Base-by-base conservation (phyloP, 2,888 invertebrate genomes). In the Mycalesis mineus region DNA sequence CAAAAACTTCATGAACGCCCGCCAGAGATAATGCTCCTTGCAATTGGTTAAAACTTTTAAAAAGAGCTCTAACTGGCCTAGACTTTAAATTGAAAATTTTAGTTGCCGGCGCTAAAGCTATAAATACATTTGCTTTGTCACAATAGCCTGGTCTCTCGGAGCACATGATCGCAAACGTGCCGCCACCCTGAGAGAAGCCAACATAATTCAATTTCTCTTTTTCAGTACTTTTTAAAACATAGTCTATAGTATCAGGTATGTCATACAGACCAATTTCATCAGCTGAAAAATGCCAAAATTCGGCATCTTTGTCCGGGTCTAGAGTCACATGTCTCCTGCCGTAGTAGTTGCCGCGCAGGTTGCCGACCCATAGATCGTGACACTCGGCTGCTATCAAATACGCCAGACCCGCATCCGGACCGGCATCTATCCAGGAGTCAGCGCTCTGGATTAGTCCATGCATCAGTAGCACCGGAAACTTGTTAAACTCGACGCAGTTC, bases 251-350 rank as follows among this genome's bases (percentile, higher is more conserved):
- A 0, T 95, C 93, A 1, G 97, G 96, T 1, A 97, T 68, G 74
- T 98, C 97, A 67, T 90, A 92, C 17, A 83, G 73, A 0, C 94
- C 95, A 72, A 96, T 95, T 72, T 96, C 93, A 69, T 96, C 94
- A 86, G 93, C 94, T 7, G 70, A 55, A 53, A 75, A 68, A 44
- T 72, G 68, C 91, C 91, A 92, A 62, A 91, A 94, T 51, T 77
- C 73, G 17, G 62, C 47, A 51, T 88, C 83, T 58, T 45, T 68
- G 7, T 57, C 72, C 13, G 85, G 68, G 62, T 81, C 55, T 68
- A 86, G 66, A 0, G 69, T 73, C 55, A 82, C 67, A 65, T 94
- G 94, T n/a, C 77, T 79, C 48, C 87, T 82, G 6, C 91, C 89
- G 71, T 93, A 93, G 58, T 77, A 71, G 45, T 77, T 82, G 78